Base-by-base conservation (phyloP, 1,140 invertebrate genomes). In the Augochlora pura region DNA sequence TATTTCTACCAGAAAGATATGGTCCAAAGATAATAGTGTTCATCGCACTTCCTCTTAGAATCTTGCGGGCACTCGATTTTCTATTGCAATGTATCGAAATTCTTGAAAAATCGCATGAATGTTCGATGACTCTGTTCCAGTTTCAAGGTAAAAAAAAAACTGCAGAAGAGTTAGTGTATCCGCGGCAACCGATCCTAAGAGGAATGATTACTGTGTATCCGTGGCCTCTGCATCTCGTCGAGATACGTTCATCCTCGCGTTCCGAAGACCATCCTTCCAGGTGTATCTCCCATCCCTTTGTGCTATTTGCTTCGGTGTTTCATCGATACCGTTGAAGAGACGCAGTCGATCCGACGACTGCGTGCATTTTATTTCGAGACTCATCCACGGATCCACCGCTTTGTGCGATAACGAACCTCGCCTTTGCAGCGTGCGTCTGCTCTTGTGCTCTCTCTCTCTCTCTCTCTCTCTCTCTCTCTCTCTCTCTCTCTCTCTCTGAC, bases 291-390 rank as follows among this genome's bases (percentile, higher is more conserved):
- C 21, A 39, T 60, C 12, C 5, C 8, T 54, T 23, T n/a, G 14
- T 38, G 8, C 6, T 18, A 7, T 52, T n/a, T 21, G 66, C 7
- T 3, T 52, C 25, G 46, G 25, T 21, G 64, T 46, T 32, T 59
- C 54, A 39, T 72, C 59, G 54, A 57, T 57, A 21, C n/a, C 42
- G 21, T 46, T 52, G 21, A 18, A 12, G 18, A 18, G 21, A 18
- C 23, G 16, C 42, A 7, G n/a, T 25, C 16, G 25, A 52, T 67
- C 5, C 46, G 14, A 27, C 42, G 23, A 12, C n/a, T 54, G 60
- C n/a, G 54, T 57, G 25, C 39, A n/a, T 52, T 52, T 21, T 21
- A n/a, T 76, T 76, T 59, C 52, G 38, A 60, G 23, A 46, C 68
- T 49, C n/a, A 63, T 52, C 27, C 38, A 16, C n/a, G 3, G 18